These are phyloP conservation scores for Halichoerus grypus DNA, from an alignment of 2,113 vertebrate genomes.

Conservation along the genomic window DNA sequence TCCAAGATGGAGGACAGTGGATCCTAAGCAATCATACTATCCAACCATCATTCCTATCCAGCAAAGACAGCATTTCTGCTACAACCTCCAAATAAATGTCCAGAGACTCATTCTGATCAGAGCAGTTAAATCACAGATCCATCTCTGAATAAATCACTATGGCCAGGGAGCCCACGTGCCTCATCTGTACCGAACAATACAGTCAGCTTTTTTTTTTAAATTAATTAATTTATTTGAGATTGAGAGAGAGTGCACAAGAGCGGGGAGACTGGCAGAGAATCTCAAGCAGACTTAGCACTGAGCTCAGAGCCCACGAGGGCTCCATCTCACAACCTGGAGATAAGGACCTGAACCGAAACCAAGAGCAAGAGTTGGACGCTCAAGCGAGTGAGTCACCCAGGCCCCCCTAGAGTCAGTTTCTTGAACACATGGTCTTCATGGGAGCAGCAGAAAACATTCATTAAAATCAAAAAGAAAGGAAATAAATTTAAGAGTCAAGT, in stretches of 20 bases:
- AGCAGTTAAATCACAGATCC: background rate
- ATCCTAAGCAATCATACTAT: background rate
- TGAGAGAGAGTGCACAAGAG: background rate
- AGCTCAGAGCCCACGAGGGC: background rate
- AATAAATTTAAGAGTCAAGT: background rate
- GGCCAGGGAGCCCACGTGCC: background rate
- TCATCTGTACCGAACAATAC: background rate
- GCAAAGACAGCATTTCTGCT: background rate
- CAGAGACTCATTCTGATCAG: background rate
- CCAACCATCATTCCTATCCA: background rate
- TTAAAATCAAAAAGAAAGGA: background rate
- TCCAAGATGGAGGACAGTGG: background rate
- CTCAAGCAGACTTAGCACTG: background rate
- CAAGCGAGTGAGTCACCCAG: background rate
- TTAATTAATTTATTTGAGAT: background rate
- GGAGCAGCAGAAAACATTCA: background rate
- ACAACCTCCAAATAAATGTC: background rate
- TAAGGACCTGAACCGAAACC: background rate
- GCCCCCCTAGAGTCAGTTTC: background rate
- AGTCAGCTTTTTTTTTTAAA: background rate
- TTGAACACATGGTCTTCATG: background rate
- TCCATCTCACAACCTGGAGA: background rate
- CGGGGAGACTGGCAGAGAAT: background rate
- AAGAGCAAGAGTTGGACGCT: background rate
- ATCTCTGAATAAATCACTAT: background rate